phyloP scores from a whole-genome alignment of 2,797 vertebrate species.

The Zenarchopterus dispar region DNA sequence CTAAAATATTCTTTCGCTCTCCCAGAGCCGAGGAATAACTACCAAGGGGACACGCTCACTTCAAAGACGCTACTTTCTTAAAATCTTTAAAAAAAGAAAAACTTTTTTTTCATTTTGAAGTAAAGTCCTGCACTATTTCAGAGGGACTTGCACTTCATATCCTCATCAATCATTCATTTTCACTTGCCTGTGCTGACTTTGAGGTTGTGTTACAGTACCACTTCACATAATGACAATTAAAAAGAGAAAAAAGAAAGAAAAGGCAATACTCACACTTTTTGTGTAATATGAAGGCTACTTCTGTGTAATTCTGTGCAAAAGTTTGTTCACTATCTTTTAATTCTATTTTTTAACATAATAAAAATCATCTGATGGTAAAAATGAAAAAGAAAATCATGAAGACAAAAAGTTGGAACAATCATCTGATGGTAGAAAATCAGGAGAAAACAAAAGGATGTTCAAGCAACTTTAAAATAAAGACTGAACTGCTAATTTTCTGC shows the following conservation, averaged over 20 bases:
- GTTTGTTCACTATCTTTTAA: too few species aligned
- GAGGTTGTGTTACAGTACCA: conserved; percentile 24
- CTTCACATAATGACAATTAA: conserved; percentile 33
- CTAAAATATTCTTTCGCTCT: conserved; percentile 65
- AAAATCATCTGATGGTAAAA: too few species aligned
- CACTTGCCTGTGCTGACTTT: conserved; percentile 36
- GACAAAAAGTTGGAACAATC: too few species aligned
- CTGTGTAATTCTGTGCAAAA: too few species aligned
- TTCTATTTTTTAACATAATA: too few species aligned
- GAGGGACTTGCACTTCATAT: conserved; percentile 56
- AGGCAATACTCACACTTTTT: conserved; percentile 17
- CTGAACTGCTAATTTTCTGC: too few species aligned
- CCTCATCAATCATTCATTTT: conserved; percentile 74
- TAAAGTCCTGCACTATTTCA: conserved; percentile 59
- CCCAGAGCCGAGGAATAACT: conserved; percentile 51
- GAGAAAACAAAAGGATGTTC: too few species aligned
- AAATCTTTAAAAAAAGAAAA: conserved; percentile 33
- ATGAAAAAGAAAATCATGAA: too few species aligned
- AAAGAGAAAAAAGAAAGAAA: not conserved
- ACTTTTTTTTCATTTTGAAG: conserved; percentile 69
- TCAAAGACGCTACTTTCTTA: conserved; percentile 74
- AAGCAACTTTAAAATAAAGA: too few species aligned
- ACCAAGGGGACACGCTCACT: conserved; percentile 70
- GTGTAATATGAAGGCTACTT: conserved; percentile 19
- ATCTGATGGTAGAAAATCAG: too few species aligned